These are phyloP conservation scores for Semotilus atromaculatus DNA, from an alignment of 2,797 vertebrate genomes.

Conservation along the genomic window DNA sequence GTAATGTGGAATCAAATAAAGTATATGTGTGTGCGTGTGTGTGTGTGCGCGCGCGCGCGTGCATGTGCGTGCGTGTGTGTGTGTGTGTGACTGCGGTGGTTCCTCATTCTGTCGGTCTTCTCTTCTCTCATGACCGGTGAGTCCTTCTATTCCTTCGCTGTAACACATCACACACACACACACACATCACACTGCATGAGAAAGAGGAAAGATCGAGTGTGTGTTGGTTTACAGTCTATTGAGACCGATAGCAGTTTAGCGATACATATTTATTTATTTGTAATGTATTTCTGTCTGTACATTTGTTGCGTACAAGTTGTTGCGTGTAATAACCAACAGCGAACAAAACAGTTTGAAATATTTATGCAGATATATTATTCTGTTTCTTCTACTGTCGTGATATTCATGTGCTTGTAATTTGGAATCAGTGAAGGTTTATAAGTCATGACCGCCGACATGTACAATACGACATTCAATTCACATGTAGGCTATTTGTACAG, in stretches of 20 bases:
- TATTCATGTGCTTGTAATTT: neutral
- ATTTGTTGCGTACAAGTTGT: neutral
- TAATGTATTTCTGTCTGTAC: neutral
- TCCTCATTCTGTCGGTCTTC: too few relatives aligned
- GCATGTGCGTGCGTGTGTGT: too few relatives aligned
- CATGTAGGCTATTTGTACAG: too few relatives aligned
- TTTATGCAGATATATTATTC: neutral
- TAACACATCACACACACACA: neutral
- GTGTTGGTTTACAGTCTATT: too few relatives aligned
- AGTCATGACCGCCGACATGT: neutral
- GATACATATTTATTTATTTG: neutral
- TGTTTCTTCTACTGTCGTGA: neutral
- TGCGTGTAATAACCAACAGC: neutral
- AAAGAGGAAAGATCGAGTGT: too few relatives aligned
- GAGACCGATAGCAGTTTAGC: neutral
- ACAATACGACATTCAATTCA: too few relatives aligned
- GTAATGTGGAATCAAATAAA: too few relatives aligned
- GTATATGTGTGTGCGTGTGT: too few relatives aligned
- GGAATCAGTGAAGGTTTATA: neutral
- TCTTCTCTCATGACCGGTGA: neutral
- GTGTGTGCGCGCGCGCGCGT: fast-evolving
- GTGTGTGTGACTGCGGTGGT: too few relatives aligned
- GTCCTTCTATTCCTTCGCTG: neutral
- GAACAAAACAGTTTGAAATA: neutral
- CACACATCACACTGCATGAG: neutral